Percentiles rank a stretch among this genome's conserved stretches.
Evolutionary conservation across 2,888 invertebrate genomes (phyloP).

Genomic region (Morpho deidamia): DNA sequence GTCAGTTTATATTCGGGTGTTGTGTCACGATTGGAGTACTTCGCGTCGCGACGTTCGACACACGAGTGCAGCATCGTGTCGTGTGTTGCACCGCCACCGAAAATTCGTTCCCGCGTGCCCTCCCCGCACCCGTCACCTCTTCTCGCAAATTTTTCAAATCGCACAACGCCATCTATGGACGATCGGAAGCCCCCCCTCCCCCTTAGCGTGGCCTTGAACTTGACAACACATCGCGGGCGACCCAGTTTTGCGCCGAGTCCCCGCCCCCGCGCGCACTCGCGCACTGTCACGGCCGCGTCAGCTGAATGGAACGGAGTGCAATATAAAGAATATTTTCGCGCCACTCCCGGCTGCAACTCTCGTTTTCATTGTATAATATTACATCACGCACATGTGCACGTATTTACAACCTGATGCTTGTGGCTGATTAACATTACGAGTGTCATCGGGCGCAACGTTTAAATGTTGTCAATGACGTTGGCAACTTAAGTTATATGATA

Average conservation of each 20-base stretch:
- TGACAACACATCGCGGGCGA: slow-evolving; percentile 68
- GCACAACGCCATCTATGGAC: slow-evolving; percentile 71
- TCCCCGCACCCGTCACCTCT: slow-evolving; percentile 44
- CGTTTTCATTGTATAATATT: slow-evolving; percentile 57
- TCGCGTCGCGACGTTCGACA: slow-evolving; percentile 73
- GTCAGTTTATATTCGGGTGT: slow-evolving; percentile 52
- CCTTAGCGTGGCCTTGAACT: slow-evolving; percentile 71
- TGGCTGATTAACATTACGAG: slow-evolving; percentile 42
- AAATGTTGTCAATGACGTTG: slow-evolving; percentile 4
- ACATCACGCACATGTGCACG: slow-evolving; percentile 48
- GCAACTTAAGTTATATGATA: neutral
- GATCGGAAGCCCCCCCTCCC: slow-evolving; percentile 48
- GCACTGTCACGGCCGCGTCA: slow-evolving; percentile 58
- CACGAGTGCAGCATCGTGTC: slow-evolving; percentile 72
- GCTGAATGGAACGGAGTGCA: slow-evolving; percentile 58
- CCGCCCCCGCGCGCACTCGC: slow-evolving; percentile 49
- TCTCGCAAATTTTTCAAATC: slow-evolving; percentile 66
- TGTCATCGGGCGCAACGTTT: slow-evolving; percentile 19
- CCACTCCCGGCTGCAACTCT: slow-evolving; percentile 47
- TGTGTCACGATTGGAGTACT: slow-evolving; percentile 59
- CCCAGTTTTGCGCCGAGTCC: slow-evolving; percentile 59
- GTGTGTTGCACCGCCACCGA: slow-evolving; percentile 76
- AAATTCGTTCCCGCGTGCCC: slow-evolving; percentile 69
- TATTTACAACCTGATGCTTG: slow-evolving; percentile 34
- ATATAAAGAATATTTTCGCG: slow-evolving; percentile 57